Evolutionary conservation across 2,888 invertebrate species (phyloP).

Genomic region (Drosophila infuscata): DNA sequence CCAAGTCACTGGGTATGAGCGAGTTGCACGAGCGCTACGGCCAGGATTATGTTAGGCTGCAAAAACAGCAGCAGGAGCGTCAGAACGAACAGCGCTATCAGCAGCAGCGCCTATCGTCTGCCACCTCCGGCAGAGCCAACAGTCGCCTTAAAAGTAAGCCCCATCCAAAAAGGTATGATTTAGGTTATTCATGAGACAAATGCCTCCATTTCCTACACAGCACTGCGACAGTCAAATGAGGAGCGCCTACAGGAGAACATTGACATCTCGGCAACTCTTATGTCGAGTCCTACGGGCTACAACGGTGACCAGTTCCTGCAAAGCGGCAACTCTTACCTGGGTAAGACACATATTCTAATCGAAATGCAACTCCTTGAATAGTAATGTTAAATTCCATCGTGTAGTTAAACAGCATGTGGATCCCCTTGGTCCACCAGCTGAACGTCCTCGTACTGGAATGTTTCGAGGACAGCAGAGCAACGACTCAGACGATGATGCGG

Average conservation of each 20-base stretch:
- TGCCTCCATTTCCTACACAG: constrained; percentile 27
- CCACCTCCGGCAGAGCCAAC: constrained; percentile 67
- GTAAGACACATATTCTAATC: constrained; percentile 17
- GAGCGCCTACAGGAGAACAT: constrained; percentile 59
- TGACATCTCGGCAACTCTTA: constrained; percentile 44
- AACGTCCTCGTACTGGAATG: constrained; percentile 85
- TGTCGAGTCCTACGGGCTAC: constrained; percentile 44
- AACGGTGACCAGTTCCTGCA: constrained; percentile 63
- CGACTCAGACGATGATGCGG: constrained; percentile 84
- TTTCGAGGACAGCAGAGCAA: constrained; percentile 68
- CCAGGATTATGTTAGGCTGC: constrained; percentile 91
- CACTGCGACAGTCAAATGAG: constrained; percentile 66
- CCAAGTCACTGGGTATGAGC: constrained; percentile 91
- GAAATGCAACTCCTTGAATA: background rate
- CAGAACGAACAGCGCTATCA: constrained; percentile 80
- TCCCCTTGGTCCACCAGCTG: constrained; percentile 84
- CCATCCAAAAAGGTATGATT: too few relatives aligned
- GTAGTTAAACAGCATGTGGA: constrained; percentile 81
- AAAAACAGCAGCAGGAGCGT: constrained; percentile 81
- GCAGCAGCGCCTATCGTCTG: constrained; percentile 78
- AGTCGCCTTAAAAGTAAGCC: constrained; percentile 64
- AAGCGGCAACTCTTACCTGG: constrained; percentile 39
- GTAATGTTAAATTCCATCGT: background rate
- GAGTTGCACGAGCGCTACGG: constrained; percentile 94
- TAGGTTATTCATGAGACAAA: background rate